Evolutionary conservation across 2,888 invertebrate genomes (phyloP), one percentile per base, ranked within the genome.

Genomic region (Eurytoma californica): DNA sequence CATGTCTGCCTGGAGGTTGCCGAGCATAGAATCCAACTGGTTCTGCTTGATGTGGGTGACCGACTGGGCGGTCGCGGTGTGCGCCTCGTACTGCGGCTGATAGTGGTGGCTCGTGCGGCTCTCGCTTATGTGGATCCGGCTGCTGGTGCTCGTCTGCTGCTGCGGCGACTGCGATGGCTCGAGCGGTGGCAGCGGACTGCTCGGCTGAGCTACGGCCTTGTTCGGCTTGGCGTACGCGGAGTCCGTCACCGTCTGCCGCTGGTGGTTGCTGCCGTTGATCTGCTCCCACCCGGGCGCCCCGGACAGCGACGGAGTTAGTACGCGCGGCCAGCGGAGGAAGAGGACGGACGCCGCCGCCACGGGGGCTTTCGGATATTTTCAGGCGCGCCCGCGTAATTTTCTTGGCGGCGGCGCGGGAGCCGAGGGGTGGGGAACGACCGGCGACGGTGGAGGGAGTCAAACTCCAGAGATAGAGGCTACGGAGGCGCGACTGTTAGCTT

Each of bases 1-100:
- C 98, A 99, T 98, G 93, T 98, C 98, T 90, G 96, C 97, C 90
- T 98, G 97, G 86, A 97, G 93, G 85, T 95, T 96, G 85, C 97
- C 97, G 91, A 98, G 95, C 97, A 98, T 98, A 91, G 95, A 95
- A 91, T 97, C 93, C 92, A 95, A 93, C 91, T 95, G 94, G 86
- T 94, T 93, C 92, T 93, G 93, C 91, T 92, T 90, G 84, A 86
- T 84, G 81, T 89, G 88, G 47, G 87, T 88, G 51, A 88, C 86
- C 80, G 88, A 90, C 87, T 87, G 92, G 83, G 86, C 91, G 90
- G 91, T 91, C 84, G 84, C 91, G 89, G 91, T 91, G 83, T 87
- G 86, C 65, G 85, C 84, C 79, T 89, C 90, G 66, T 88, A 89
- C 82, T 88, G 88, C 73, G 88, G 88, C 79, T 89, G 90, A 79